Conservation (phyloP, 1,140 invertebrate species). For the Drosophila persimilis region DNA sequence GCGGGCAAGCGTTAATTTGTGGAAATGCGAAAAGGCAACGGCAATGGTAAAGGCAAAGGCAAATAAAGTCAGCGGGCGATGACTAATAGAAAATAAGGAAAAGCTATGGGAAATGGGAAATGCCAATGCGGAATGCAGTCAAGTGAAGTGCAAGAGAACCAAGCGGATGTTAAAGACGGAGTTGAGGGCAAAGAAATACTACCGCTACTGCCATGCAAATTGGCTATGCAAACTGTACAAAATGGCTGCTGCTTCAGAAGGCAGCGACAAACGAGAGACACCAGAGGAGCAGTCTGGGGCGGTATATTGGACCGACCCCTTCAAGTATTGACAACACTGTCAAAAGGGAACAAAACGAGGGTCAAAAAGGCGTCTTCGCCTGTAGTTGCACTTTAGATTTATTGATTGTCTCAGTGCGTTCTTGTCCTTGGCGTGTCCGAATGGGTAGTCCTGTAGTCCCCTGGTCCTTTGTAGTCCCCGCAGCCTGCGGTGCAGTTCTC, state of each 20-base stretch:
- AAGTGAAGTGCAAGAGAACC: slow-evolving; percentile 65
- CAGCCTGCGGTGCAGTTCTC: slow-evolving; percentile 3
- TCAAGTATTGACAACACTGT: slow-evolving; percentile 62
- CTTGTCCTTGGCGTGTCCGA: slow-evolving; percentile 53
- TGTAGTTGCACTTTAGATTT: slow-evolving; percentile 74
- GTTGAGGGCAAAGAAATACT: slow-evolving; percentile 46
- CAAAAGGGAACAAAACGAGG: slow-evolving; percentile 36
- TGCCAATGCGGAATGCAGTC: slow-evolving; percentile 58
- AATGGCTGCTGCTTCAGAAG: slow-evolving; percentile 63
- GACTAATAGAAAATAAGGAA: slow-evolving; percentile 37
- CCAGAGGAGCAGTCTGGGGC: neutral
- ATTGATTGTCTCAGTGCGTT: slow-evolving; percentile 70
- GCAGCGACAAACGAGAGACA: slow-evolving; percentile 61
- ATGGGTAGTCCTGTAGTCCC: slow-evolving; percentile 1
- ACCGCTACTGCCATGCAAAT: slow-evolving; percentile 57
- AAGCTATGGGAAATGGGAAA: slow-evolving; percentile 8
- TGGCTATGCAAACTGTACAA: slow-evolving; percentile 74
- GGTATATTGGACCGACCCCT: slow-evolving; percentile 3
- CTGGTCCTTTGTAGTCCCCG: slow-evolving; percentile 26
- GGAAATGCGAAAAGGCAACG: slow-evolving; percentile 46
- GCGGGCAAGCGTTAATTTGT: slow-evolving; percentile 62
- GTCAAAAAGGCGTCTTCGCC: slow-evolving; percentile 26
- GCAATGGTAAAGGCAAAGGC: slow-evolving; percentile 36
- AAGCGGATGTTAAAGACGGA: slow-evolving; percentile 26
- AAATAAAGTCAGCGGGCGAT: slow-evolving; percentile 56